Base-by-base conservation (phyloP, 2,113 vertebrate genomes). In the Passer montanus region DNA sequence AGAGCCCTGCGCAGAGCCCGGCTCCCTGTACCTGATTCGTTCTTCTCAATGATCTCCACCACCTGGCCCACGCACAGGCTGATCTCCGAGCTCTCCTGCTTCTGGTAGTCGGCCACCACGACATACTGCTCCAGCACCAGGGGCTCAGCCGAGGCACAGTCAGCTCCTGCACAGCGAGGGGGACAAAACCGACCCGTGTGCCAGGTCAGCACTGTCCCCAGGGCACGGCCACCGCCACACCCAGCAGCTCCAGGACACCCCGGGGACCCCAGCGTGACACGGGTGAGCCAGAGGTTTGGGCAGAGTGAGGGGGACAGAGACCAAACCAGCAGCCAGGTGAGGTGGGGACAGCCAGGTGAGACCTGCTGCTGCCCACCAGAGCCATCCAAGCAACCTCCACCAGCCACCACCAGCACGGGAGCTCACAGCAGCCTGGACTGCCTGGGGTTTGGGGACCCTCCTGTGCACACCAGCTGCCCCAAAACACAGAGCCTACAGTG, bases 21-120 rank as follows among this genome's bases (percentile, higher is more conserved):
- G 44, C 31, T 81, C 35, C 67, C 90, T 94, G 97, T 97, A 99
- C 99, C 99, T 74, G 99, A 99, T 97, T 99, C 99, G 10, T 99
- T 99, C 97, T 99, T 99, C 98, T 99, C 99, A 66, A 99, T 99
- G 98, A 99, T 99, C 91, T 99, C 99, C 97, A 99, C 99, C 92
- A 99, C 97, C 96, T 99, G 99, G 49, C 99, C 99, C 93, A 99
- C 99, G 18, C 98, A 97, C 90, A 99, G 98, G 97, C 99, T 99
- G 98, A 99, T 98, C 98, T 99, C 99, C 3, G 99, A 99, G 97
- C 99, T 99, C 97, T 99, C 99, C 98, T 99, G 99, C 96, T 99
- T 99, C 97, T 99, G 99, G 74, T 99, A 99, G 96, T 99, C 96
- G 1, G 99, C 99, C 76, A 99, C 99, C 59, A 99, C 99, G 93